Base-by-base conservation (phyloP, 2,888 invertebrate genomes). In the Dryobota labecula region DNA sequence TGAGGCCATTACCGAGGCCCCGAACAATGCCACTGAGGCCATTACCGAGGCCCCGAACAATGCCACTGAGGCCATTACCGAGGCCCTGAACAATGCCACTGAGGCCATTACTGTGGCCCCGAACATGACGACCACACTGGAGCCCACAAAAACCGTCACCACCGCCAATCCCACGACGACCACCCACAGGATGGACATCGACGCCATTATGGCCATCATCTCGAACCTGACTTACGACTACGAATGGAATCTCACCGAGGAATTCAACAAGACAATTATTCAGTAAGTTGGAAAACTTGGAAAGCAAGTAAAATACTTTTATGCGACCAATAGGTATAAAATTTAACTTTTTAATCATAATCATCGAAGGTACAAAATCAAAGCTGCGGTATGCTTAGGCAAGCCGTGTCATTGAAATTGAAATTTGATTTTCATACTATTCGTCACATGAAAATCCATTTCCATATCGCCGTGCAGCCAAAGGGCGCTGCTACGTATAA, bases 241-340 rank as follows among this genome's bases (percentile, higher is more conserved):
- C 70, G 91, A 91, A 47, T 84, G 89, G 20, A 91, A 93, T 62
- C 75, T 93, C 36, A 90, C 90, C 0, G 61, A 73, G 4, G 73
- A 86, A 41, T 85, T 93, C 33, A 92, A 92, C 51, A 79, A 87
- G 70, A 86, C 90, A 0, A 66, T 93, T 18, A 71, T 77, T 11
- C 76, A 76, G 53, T 88, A 86, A 79, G 79, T 70, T 30, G 9
- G 36, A 36, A 24, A 57, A n/a, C 24, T 70, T 30, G 9, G 36
- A 36, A 24, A 57, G 36, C 24, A 15, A 8, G 15, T 36, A 57
- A 53, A 8, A 24, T 15, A n/a, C n/a, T 51, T 51, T 7, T 27
- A 18, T 51, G 47, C n/a, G 47, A n/a, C n/a, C 2, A n/a, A n/a
- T n/a, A 8, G 7, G n/a, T n/a, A 47, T n/a, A 47, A 11, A n/a